These are phyloP conservation scores for Hyposoter dolosus DNA, from an alignment of 2,888 invertebrate species.

Conservation along the genomic window DNA sequence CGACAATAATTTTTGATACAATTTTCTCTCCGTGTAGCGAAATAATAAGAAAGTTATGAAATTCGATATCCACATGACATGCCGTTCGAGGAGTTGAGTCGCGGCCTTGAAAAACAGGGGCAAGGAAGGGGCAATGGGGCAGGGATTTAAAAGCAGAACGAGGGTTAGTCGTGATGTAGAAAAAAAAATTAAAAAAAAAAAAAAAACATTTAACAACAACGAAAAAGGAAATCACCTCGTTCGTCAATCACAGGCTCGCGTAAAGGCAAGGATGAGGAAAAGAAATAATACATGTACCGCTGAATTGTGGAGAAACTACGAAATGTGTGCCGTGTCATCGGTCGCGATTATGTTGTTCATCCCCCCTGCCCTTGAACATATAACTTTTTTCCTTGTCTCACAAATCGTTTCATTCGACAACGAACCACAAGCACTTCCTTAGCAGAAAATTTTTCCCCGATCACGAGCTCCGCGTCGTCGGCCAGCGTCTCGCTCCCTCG, in stretches of 20 bases:
- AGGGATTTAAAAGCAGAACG: constrained; percentile 54
- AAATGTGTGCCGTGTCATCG: constrained; percentile 11
- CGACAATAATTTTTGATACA: no score
- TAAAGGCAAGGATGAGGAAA: constrained; percentile 61
- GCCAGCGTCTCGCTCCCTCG: constrained; percentile 1
- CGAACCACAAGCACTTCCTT: constrained; percentile 23
- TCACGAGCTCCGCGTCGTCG: constrained; percentile 25
- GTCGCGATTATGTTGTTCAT: constrained; percentile 14
- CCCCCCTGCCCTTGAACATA: background rate
- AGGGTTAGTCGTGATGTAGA: constrained; percentile 57
- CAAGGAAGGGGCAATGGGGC: background rate
- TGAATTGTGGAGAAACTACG: constrained; percentile 25
- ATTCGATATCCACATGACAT: background rate
- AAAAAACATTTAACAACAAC: constrained; percentile 22
- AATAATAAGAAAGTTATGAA: background rate
- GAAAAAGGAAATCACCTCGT: constrained; percentile 70
- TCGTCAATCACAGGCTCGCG: constrained; percentile 68
- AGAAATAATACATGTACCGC: constrained; percentile 7
- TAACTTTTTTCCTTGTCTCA: background rate
- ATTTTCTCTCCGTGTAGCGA: no score
- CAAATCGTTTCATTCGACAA: background rate
- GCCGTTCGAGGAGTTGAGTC: background rate
- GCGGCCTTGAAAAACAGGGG: background rate
- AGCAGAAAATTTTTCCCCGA: constrained; percentile 32
- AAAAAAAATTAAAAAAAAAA: constrained; percentile 51